Base-by-base conservation (phyloP, 2,888 invertebrate genomes). In the Ariolimax columbianus region DNA sequence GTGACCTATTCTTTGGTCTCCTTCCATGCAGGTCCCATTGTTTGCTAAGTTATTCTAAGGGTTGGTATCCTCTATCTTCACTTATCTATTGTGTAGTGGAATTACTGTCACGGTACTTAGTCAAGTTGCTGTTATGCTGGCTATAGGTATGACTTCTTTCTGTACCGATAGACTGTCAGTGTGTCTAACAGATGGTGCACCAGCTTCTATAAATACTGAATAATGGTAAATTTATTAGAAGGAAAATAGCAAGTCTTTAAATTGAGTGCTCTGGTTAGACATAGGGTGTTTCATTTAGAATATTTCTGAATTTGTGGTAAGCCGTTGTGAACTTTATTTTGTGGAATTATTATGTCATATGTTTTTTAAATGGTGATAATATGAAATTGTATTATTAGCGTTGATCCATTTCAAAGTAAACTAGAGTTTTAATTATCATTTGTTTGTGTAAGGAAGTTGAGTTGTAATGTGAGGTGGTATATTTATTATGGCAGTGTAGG, bases 401-500 rank as follows among this genome's bases (percentile, higher is more conserved):
- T 33, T 0, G 23, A 33, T 63, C 33, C 7, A 33, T 66, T 66
- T 66, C 0, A 33, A 66, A 66, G 43, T n/a, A 73, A 70, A 73
- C 17, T n/a, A 73, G 43, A 47, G 73, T 43, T 30, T 73, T 73
- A 73, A 73, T 73, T 43, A 40, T 40, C n/a, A 43, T 73, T n/a
- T n/a, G 17, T 66, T 33, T 66, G n/a, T 43, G n/a, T 9, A 51
- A 33, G 51, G 19, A 19, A 33, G 51, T 9, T 75, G 19, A 33
- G 30, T 19, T 51, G 23, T 51, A 36, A 33, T 33, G 33, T 47
- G 43, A 43, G 47, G 7, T 30, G 43, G 73, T 47, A 51, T 14
- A 51, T 36, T 75, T 30, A 51, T 33, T 33, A 75, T 75, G 75
- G 75, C 63, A 17, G 77, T 63, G 17, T 59, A 70, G n/a, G 72